Evolutionary conservation across 2,888 invertebrate species (phyloP).

Genomic region (Yponomeuta evonymella): DNA sequence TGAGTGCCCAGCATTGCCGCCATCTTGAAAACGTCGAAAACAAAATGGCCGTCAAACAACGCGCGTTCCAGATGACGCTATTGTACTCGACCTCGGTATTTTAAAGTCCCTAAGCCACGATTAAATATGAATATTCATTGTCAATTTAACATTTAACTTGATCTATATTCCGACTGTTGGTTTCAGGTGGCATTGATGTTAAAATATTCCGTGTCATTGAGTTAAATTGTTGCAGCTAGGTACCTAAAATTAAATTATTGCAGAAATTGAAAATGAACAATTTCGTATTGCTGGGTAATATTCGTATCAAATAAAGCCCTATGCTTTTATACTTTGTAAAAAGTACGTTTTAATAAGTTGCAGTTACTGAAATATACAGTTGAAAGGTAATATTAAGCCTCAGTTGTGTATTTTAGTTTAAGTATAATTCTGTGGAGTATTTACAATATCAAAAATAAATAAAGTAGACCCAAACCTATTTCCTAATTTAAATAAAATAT

Average conservation of each 20-base stretch:
- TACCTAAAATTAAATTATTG: background rate
- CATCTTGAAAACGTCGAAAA: conserved; percentile 6
- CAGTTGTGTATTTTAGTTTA: no score
- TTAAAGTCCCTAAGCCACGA: background rate
- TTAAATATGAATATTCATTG: conserved; percentile 14
- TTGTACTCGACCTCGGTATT: conserved; percentile 1
- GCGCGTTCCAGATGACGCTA: conserved; percentile 2
- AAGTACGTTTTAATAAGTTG: no score
- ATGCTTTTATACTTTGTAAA: no score
- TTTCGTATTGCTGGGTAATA: no score
- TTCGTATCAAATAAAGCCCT: no score
- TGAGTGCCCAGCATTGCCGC: background rate
- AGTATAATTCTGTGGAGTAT: no score
- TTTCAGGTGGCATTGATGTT: background rate
- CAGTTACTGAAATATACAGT: no score
- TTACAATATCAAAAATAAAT: no score
- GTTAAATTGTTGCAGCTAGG: conserved; percentile 2
- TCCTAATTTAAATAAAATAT: no score
- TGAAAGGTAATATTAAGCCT: no score
- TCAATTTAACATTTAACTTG: conserved; percentile 12
- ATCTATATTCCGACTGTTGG: background rate
- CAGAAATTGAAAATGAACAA: no score
- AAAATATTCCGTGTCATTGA: background rate
- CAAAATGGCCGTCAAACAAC: conserved; percentile 4
- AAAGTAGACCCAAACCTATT: no score